Base-by-base conservation (phyloP, 2,888 invertebrate species). In the Argyra leucocephala region DNA sequence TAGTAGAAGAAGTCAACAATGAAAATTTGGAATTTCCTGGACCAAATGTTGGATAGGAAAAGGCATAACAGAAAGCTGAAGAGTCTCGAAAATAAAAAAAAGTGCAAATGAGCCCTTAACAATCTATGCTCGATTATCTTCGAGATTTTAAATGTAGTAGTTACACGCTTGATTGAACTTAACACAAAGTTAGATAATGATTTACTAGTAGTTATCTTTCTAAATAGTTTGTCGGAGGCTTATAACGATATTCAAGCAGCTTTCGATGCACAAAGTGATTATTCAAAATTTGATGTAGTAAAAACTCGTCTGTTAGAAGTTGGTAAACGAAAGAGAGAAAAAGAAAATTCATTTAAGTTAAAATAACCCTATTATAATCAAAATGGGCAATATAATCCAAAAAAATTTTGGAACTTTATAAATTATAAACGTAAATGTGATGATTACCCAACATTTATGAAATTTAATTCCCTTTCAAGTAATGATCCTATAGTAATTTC, bases 171-270 rank as follows among this genome's bases (percentile, higher is more conserved):
- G n/a, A 61, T 4, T 15, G 65, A 67, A 15, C 18, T 64, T 22
- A 63, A 64, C 22, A 62, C 67, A 1, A 65, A 65, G 31, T 22
- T 65, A 15, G 67, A 65, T 60, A 22, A 65, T n/a, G 60, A 59
- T 36, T 24, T 65, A 3, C 5, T 65, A 18, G 57, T 58, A 3
- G 37, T 65, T 3, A 15, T 64, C 3, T 23, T 67, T n/a, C 26
- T 67, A 15, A 64, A 67, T 60, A 65, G 67, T 62, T 18, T 67
- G 23, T 22, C n/a, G 9, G 65, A 65, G 4, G 22, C 24, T 21
- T 66, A 64, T 6, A 66, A 61, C 61, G 63, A 62, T 21, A 62
- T 67, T 1, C 67, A 65, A 48, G 64, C 65, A 60, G 65, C 66
- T 31, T 67, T 67, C 31, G 65, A 63, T 58, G 63, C 62, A 12